Evolutionary conservation across 2,113 vertebrate species (phyloP), one percentile per base, ranked within the genome.

Genomic region (Chionodraco myersi): DNA sequence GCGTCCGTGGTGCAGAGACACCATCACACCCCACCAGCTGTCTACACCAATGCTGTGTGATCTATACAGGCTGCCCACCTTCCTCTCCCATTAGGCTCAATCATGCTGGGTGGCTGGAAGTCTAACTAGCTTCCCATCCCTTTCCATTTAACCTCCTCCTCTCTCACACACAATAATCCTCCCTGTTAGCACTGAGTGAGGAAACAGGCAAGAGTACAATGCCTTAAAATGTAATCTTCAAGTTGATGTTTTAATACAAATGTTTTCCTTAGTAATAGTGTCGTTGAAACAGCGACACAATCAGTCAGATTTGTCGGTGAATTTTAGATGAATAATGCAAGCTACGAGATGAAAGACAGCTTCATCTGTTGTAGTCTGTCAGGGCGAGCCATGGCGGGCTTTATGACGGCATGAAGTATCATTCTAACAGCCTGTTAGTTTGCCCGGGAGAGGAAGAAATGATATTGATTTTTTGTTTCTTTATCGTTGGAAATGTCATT

Each of bases 321-420:
- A 73, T 80, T 77, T 84, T 68, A 62, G 73, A 91, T 89, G 76
- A 93, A 91, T 93, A 90, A 91, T 91, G 79, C 49, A 92, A 62
- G 81, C 81, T 70, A 85, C 78, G 65, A 86, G 78, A 86, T 86
- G 75, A 92, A 88, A 91, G 81, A 87, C 75, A 68, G 75, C 80
- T 26, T 78, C 36, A 63, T 89, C 83, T 92, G 92, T 92, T 91
- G 86, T 91, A 79, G 85, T 89, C 75, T 88, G 84, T 90, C 65
- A 87, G 77, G 77, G 62, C 79, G 87, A 79, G 76, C 77, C 73
- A 62, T 44, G 48, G 51, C 83, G 75, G 61, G 56, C 76, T 88
- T 82, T 79, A 80, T 86, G 84, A 77, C 82, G 53, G 49, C 52
- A 74, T 68, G 56, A 82, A 68, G 78, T 78, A 77, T 86, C 59